phyloP scores from a whole-genome alignment of 2,888 invertebrate species.

The Amphiduros pacificus region DNA sequence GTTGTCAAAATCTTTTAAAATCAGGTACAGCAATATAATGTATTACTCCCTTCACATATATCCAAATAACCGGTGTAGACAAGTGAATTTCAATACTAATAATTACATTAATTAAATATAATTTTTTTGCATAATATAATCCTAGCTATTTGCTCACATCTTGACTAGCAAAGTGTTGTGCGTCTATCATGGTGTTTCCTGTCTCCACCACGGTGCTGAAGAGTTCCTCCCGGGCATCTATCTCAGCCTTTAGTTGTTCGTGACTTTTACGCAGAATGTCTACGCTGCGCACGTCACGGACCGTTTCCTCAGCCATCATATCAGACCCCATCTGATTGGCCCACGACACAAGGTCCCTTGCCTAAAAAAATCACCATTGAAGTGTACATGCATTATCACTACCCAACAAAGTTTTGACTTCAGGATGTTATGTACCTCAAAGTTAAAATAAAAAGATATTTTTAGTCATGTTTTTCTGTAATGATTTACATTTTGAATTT shows the following conservation, averaged over 20 bases:
- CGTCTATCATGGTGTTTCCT: conserved; percentile 87
- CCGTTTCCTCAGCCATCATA: conserved; percentile 73
- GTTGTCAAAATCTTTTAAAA: conserved; percentile 67
- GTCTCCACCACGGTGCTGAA: conserved; percentile 90
- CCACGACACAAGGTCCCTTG: conserved; percentile 92
- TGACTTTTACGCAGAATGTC: conserved; percentile 29
- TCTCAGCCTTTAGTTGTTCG: conserved; percentile 83
- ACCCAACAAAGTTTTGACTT: neutral
- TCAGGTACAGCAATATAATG: too few relatives aligned
- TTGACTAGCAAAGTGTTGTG: conserved; percentile 75
- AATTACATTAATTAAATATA: too few relatives aligned
- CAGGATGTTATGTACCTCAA: too few relatives aligned
- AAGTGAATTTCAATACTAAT: too few relatives aligned
- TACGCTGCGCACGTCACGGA: conserved; percentile 26
- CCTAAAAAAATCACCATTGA: conserved; percentile 60
- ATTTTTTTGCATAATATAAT: too few relatives aligned
- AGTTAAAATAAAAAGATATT: too few relatives aligned
- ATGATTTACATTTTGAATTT: too few relatives aligned
- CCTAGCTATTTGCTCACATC: too few relatives aligned
- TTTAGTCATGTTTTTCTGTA: too few relatives aligned
- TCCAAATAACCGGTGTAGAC: neutral
- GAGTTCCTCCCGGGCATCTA: conserved; percentile 96
- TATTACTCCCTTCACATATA: too few relatives aligned
- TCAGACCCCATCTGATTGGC: conserved; percentile 96
- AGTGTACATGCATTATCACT: neutral